Evolutionary conservation across 2,888 invertebrate species (phyloP), one percentile per base, ranked within the genome.

Genomic region (Lasius platythorax): DNA sequence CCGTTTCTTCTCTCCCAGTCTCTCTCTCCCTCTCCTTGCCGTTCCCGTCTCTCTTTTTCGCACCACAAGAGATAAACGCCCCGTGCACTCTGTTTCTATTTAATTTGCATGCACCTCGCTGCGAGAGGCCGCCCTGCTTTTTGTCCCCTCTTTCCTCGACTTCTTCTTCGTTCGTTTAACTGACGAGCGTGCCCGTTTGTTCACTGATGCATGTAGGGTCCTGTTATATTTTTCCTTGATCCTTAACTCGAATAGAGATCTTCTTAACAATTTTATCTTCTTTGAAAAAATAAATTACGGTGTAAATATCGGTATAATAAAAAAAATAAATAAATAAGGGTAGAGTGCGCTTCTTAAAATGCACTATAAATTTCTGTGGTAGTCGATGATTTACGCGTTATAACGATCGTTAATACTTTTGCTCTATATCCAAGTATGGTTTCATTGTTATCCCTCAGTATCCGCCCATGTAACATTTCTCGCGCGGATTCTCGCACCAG

Each of bases 41-140:
- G 85, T 87, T 84, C 83, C 56, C 84, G 88, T 90, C 88, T 89
- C 90, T 53, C 53, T 53, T 53, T 53, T 8, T 87, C 83, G 56
- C 79, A 64, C 67, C 68, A 72, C 85, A 68, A 67, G 63, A 85
- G 74, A 85, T 86, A 86, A 86, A 86, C 86, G 85, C 78, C 43
- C 30, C 66, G 64, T 61, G 61, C 67, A 37, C 46, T 81, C 50
- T 73, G 53, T 66, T 72, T 73, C 86, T 83, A 83, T 87, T 92
- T 93, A 91, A 94, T 94, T 94, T 94, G 93, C 93, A 94, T 94
- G 92, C 87, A 88, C 84, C 88, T 83, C 85, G 67, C 91, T 82
- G 88, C 91, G 90, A 92, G 91, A 83, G 92, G 92, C 91, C 88
- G 84, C 63, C 40, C 70, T 66, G 61, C 37, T 72, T 43, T 46